A percentile compares a stretch with the other conserved stretches of the same genome.
Evolutionary conservation across 2,888 invertebrate genomes (phyloP).

Genomic region (Spilarctia lutea): DNA sequence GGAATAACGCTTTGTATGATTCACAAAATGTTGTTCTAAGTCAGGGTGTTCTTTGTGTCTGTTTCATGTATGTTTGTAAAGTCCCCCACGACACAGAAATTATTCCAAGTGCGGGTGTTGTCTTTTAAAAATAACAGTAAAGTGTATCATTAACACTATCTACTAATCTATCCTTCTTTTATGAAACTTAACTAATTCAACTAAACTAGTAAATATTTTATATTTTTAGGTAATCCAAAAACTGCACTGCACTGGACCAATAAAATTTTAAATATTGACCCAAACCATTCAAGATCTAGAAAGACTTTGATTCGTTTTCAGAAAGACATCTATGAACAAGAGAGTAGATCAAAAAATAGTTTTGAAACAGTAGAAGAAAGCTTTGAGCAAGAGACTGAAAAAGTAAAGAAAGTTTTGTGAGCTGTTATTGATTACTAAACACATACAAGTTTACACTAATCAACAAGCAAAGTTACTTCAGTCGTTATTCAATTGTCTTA

Average conservation of each 20-base stretch:
- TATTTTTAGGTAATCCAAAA: constrained; percentile 90
- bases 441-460: neutral
- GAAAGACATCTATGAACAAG: constrained; percentile 88
- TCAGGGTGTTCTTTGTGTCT: no score
- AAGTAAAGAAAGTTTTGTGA: neutral
- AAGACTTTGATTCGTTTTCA: constrained; percentile 97
- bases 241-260: constrained; percentile 95
- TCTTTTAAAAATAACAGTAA: no score
- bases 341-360: constrained; percentile 54
- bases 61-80: no score
- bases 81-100: no score
- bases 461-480: neutral
- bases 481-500: no score
- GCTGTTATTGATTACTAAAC: neutral
- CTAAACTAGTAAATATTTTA: neutral
- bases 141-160: no score
- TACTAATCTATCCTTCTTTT: neutral
- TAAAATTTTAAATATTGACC: constrained; percentile 92
- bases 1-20: no score
- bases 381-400: neutral
- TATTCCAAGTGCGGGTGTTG: no score
- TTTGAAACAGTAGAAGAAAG: neutral
- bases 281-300: constrained; percentile 94
- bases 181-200: no score
- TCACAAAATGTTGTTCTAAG: no score